phyloP scores from a whole-genome alignment of 1,140 invertebrate genomes.

The Zaprionus camerounensis region DNA sequence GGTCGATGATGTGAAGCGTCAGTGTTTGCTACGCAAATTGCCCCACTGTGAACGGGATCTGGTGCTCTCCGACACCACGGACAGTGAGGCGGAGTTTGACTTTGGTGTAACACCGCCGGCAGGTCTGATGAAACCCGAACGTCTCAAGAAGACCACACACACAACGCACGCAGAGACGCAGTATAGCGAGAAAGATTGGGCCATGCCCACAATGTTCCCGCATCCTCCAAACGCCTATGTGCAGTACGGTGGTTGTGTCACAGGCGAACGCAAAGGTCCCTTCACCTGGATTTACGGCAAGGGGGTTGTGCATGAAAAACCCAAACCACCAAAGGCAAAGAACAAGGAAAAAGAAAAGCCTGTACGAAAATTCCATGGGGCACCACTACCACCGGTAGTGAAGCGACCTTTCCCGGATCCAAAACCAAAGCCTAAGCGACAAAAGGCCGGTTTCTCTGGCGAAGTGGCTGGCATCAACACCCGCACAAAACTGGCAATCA shows the following conservation, averaged over 20 bases:
- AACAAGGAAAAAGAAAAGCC: conserved; percentile 47
- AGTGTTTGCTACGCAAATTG: conserved; percentile 55
- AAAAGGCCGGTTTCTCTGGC: conserved; percentile 32
- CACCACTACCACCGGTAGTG: not conserved
- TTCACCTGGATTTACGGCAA: conserved; percentile 66
- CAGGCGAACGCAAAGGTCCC: conserved; percentile 48
- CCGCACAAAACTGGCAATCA: not conserved
- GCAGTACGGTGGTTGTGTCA: conserved; percentile 58
- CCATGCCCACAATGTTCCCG: conserved; percentile 51
- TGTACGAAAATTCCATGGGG: conserved; percentile 17
- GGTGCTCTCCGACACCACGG: conserved; percentile 70
- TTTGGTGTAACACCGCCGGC: conserved; percentile 81
- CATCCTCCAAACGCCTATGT: conserved; percentile 56
- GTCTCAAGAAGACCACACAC: conserved; percentile 46
- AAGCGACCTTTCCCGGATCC: not conserved
- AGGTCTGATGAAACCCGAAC: conserved; percentile 70
- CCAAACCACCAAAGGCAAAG: conserved; percentile 53
- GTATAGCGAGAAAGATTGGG: conserved; percentile 76
- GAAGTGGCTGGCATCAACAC: not conserved
- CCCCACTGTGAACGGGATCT: conserved; percentile 45
- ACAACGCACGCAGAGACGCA: conserved; percentile 62
- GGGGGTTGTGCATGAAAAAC: conserved; percentile 51
- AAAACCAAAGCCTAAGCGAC: not conserved
- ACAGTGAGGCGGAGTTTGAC: conserved; percentile 76
- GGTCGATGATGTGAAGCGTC: conserved; percentile 49